A percentile compares a stretch with the other conserved stretches of the same genome.
Conservation (phyloP, 2,888 invertebrate genomes). For the Synanthedon myopaeformis region DNA sequence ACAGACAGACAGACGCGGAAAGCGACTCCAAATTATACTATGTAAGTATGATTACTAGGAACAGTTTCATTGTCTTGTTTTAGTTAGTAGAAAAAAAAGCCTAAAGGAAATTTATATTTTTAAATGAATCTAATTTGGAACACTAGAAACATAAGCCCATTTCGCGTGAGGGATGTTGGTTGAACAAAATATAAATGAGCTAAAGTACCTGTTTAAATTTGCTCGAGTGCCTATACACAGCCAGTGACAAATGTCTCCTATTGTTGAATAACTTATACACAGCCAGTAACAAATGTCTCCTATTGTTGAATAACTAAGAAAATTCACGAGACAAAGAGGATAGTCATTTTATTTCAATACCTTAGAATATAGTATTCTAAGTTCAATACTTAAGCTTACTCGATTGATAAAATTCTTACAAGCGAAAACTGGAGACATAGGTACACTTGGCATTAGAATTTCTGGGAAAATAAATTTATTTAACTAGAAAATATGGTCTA, state of each 20-base stretch:
- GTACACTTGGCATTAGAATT: no score
- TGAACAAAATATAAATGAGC: slow-evolving; percentile 36
- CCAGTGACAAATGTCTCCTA: slow-evolving; percentile 47
- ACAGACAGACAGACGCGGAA: no score
- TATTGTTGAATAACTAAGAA: slow-evolving; percentile 51
- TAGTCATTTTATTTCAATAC: slow-evolving; percentile 17
- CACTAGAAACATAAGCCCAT: slow-evolving; percentile 39
- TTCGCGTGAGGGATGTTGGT: slow-evolving; percentile 51
- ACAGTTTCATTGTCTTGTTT: no score
- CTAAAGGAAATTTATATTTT: no score
- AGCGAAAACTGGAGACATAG: no score
- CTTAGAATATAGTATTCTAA: no score
- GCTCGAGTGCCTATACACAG: slow-evolving; percentile 42
- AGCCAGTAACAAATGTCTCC: slow-evolving; percentile 46
- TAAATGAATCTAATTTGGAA: slow-evolving; percentile 23
- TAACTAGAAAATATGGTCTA: no score
- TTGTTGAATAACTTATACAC: slow-evolving; percentile 48
- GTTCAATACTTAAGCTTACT: slow-evolving; percentile 7
- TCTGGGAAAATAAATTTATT: no score
- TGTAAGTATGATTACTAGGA: no score
- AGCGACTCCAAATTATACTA: no score
- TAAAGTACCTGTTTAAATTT: slow-evolving; percentile 35
- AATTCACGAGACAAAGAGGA: slow-evolving; percentile 38
- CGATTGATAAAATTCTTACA: background rate
- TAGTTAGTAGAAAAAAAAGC: no score